phyloP scores from a whole-genome alignment of 2,888 invertebrate genomes.

The Pachliopta kotzebuea region DNA sequence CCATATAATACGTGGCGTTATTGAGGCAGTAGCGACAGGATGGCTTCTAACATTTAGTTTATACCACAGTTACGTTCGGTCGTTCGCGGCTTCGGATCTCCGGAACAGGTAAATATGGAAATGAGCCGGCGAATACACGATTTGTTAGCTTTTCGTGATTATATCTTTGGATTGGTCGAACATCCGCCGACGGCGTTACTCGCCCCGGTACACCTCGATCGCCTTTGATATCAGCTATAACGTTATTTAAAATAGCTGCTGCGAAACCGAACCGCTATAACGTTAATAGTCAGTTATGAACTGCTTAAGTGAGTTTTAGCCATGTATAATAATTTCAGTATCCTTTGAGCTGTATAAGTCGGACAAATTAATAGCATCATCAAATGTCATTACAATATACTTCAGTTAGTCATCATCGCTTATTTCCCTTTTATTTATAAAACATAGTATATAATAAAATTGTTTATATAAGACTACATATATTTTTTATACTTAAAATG shows the following conservation, averaged over 20 bases:
- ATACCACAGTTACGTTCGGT: slow-evolving; percentile 27
- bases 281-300: not conserved
- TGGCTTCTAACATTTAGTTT: slow-evolving; percentile 29
- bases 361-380: no score
- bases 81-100: slow-evolving; percentile 23
- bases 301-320: not conserved
- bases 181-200: slow-evolving; percentile 21
- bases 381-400: no score
- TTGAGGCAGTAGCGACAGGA: slow-evolving; percentile 18
- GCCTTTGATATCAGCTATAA: slow-evolving; percentile 20
- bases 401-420: no score
- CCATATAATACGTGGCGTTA: slow-evolving; percentile 24
- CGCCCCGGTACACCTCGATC: slow-evolving; percentile 11
- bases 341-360: no score
- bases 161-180: slow-evolving; percentile 27
- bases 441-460: no score
- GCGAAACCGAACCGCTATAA: slow-evolving; percentile 3
- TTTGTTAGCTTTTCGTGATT: slow-evolving; percentile 31
- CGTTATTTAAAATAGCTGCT: slow-evolving; percentile 17
- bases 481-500: no score
- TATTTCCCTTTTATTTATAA: no score
- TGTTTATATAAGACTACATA: no score
- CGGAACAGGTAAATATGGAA: slow-evolving; percentile 31
- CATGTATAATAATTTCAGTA: no score
- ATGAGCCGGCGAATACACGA: slow-evolving; percentile 27